phyloP scores from a whole-genome alignment of 2,113 vertebrate genomes.

The Neotoma lepida region DNA sequence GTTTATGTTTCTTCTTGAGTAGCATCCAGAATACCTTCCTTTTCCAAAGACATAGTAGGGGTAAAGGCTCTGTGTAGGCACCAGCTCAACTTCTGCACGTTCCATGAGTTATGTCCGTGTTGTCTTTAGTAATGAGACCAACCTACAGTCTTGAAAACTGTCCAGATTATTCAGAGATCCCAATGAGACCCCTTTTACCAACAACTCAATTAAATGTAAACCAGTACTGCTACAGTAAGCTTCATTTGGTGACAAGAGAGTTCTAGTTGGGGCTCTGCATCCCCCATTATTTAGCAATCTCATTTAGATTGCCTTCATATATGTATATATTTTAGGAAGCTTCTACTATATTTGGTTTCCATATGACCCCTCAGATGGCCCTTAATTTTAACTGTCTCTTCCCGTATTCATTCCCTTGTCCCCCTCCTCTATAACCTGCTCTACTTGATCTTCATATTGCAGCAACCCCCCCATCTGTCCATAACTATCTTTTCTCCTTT shows the following conservation, averaged over 20 bases:
- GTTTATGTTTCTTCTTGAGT: neutral
- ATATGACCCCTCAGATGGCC: neutral
- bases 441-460: neutral
- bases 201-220: neutral
- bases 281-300: neutral
- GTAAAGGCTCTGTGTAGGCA: neutral
- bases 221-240: neutral
- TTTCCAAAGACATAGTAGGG: neutral
- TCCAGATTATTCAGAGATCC: neutral
- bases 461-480: neutral
- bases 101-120: neutral
- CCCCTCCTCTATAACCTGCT: neutral
- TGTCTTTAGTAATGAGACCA: neutral
- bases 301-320: neutral
- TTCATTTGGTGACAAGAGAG: neutral
- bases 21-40: neutral
- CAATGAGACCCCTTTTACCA: neutral
- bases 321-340: neutral
- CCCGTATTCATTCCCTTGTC: neutral
- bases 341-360: neutral
- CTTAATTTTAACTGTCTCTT: neutral
- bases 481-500: neutral
- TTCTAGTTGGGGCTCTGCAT: neutral
- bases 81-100: neutral
- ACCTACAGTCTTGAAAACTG: neutral